phyloP scores from a whole-genome alignment of 1,140 invertebrate genomes.

The Hycleus phaleratus region DNA sequence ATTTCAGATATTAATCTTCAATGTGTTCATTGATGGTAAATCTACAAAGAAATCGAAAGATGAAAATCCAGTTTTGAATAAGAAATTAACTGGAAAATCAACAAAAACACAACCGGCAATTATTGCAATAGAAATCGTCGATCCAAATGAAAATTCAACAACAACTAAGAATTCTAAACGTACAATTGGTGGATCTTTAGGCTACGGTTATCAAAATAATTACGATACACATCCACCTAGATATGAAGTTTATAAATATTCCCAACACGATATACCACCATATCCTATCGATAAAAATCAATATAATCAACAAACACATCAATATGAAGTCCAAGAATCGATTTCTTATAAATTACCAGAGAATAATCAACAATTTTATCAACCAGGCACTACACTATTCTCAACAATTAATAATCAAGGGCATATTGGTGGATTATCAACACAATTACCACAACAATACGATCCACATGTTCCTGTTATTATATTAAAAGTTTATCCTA shows the following conservation, averaged over 20 bases:
- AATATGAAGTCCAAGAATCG: conserved; percentile 11
- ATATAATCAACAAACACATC: neutral
- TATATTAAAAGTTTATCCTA: conserved; percentile 48
- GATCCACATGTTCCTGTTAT: conserved; percentile 46
- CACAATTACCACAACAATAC: conserved; percentile 21
- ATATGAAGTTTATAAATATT: conserved; percentile 52
- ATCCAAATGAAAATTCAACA: conserved; percentile 41
- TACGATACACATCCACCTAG: conserved; percentile 44
- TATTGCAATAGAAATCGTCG: conserved; percentile 50
- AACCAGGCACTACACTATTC: conserved; percentile 34
- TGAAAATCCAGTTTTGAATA: neutral
- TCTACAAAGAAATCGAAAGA: conserved; percentile 5
- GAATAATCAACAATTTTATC: conserved; percentile 21
- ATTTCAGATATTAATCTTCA: conserved; percentile 1
- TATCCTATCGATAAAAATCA: conserved; percentile 16
- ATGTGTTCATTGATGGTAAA: neutral
- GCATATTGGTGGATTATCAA: conserved; percentile 27
- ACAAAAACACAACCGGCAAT: conserved; percentile 35
- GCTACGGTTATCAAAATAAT: conserved; percentile 48
- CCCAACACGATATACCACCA: conserved; percentile 48
- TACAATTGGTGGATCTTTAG: conserved; percentile 50
- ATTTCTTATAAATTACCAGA: conserved; percentile 5
- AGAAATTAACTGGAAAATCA: conserved; percentile 3
- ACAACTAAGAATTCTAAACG: conserved; percentile 47
- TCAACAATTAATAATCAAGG: conserved; percentile 32